phyloP scores from a whole-genome alignment of 1,140 invertebrate genomes.

The Pristionchus pacificus region DNA sequence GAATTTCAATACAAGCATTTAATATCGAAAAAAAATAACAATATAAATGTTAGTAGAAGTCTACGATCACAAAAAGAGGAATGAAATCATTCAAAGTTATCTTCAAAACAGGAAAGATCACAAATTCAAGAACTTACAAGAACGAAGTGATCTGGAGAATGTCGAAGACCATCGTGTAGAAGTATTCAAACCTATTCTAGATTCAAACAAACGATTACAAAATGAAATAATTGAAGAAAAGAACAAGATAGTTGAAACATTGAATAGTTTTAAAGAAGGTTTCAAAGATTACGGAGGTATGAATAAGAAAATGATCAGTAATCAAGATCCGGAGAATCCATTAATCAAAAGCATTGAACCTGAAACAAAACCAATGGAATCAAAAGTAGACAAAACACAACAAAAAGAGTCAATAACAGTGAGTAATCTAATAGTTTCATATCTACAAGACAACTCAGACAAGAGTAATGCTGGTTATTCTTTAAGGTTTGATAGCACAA shows the following conservation, averaged over 20 bases:
- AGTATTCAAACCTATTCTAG: slow-evolving; percentile 36
- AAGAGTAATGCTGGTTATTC: slow-evolving; percentile 37
- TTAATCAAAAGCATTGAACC: no score
- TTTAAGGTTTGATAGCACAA: slow-evolving; percentile 33
- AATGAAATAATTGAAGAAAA: slow-evolving; percentile 29
- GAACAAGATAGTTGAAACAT: slow-evolving; percentile 36
- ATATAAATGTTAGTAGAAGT: slow-evolving; percentile 34
- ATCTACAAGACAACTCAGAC: slow-evolving; percentile 31
- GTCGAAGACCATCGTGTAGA: slow-evolving; percentile 36
- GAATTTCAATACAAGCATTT: no score
- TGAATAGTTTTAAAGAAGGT: slow-evolving; percentile 31
- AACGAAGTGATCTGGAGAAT: slow-evolving; percentile 20
- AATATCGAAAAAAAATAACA: slow-evolving; percentile 31
- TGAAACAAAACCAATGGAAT: no score
- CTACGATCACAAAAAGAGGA: slow-evolving; percentile 33
- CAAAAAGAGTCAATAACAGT: slow-evolving; percentile 19
- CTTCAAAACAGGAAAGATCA: slow-evolving; percentile 33
- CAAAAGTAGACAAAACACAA: no score
- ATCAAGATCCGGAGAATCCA: no score
- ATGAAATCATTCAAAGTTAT: slow-evolving; percentile 35
- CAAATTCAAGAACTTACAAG: slow-evolving; percentile 30
- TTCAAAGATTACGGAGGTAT: no score
- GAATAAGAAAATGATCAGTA: no score
- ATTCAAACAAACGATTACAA: slow-evolving; percentile 39
- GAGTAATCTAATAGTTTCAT: slow-evolving; percentile 32